Base-by-base conservation (phyloP, 2,797 vertebrate genomes). In the Sebastes minor region DNA sequence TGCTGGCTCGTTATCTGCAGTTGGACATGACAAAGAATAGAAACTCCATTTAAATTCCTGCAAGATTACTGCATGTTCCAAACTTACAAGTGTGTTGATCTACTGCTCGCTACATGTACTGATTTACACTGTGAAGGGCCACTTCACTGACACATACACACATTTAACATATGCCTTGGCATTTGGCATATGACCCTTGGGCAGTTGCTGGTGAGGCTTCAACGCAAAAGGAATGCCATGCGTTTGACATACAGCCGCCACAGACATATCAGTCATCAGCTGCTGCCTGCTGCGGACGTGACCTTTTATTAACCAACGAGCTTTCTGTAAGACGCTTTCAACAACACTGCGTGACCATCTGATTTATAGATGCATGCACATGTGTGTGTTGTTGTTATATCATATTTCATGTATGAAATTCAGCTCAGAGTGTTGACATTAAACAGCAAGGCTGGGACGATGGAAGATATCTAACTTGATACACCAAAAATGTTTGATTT, bases 251-350 rank as follows among this genome's bases (percentile, higher is more conserved):
- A 38, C 68, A 77, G 80, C 56, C 71, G 32, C 74, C 32, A 30
- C 69, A 82, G 74, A 78, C 52, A 65, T 30, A 83, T 87, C 87
- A 65, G 65, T 79, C 78, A 81, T 86, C 81, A 72, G 82, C 63
- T 63, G 63, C 67, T 53, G 80, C 66, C 72, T 65, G 70, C 80
- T 84, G 86, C 25, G 20, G 85, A 90, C 76, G 5, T 78, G 82
- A 86, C 77, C 78, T 71, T 65, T 27, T 55, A 52, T 74, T 71
- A 71, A 65, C 81, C 42, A 80, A 82, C 82, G 25, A 80, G 23
- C 56, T 42, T 69, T 80, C 52, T 71, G 42, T 68, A 64, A 70
- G 59, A 65, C 4, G 23, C 33, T 69, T 23, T 76, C 55, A 85
- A 78, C 67, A 75, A n/a, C 74, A 63, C 20, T 4, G 33, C 4